These are phyloP conservation scores for Microcebus lehilahytsara DNA, from an alignment of 2,113 vertebrate species.

Conservation along the genomic window DNA sequence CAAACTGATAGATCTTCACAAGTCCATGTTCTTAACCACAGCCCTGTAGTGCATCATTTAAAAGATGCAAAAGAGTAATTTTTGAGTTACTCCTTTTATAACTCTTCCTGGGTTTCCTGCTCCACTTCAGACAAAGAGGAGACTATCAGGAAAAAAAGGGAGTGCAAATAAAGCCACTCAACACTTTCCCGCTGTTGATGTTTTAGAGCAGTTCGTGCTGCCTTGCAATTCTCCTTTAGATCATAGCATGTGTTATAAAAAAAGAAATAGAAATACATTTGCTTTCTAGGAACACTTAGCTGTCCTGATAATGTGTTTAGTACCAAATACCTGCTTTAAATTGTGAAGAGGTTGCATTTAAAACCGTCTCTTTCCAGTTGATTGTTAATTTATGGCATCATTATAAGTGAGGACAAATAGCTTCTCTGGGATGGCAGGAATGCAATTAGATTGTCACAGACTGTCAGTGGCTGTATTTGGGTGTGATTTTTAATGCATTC, in stretches of 20 bases:
- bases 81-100: neutral
- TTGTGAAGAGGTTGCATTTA: constrained; percentile 59
- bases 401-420: constrained; percentile 75
- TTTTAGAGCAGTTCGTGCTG: neutral
- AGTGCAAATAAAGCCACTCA: neutral
- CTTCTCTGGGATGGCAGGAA: constrained; percentile 68
- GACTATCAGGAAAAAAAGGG: neutral
- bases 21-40: neutral
- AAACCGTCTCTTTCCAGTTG: constrained; percentile 58
- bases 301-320: constrained; percentile 34
- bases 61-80: neutral
- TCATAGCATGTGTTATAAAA: neutral
- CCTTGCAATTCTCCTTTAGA: neutral
- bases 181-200: neutral
- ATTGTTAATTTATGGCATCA: constrained; percentile 73
- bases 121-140: neutral
- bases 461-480: constrained; percentile 47
- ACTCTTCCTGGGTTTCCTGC: neutral
- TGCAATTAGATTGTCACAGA: constrained; percentile 64
- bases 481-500: constrained; percentile 46
- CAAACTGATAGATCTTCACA: neutral
- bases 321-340: constrained; percentile 64
- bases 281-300: constrained; percentile 58
- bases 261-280: neutral
- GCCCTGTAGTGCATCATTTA: fast-evolving